Base-by-base conservation (phyloP, 2,888 invertebrate genomes). In the Agapetus fuscipes region DNA sequence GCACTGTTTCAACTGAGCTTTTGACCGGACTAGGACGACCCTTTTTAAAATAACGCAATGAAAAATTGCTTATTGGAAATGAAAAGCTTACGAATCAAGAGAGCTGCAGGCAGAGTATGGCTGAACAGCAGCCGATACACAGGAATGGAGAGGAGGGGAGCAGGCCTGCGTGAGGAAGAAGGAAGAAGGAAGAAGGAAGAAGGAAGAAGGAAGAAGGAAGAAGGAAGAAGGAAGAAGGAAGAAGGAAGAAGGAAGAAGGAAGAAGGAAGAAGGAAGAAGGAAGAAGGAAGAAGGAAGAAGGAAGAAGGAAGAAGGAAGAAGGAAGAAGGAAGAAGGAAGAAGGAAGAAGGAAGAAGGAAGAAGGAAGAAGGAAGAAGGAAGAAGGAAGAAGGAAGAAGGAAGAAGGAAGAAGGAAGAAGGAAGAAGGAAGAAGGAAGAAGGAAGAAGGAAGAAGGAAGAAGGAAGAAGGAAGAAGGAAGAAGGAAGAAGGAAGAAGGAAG, bases 101-200 rank as follows among this genome's bases (percentile, higher is more conserved):
- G n/a, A n/a, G n/a, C n/a, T n/a, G n/a, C n/a, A n/a, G n/a, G n/a
- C n/a, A n/a, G n/a, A n/a, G n/a, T n/a, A n/a, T n/a, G n/a, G n/a
- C n/a, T n/a, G n/a, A n/a, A n/a, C n/a, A n/a, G n/a, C n/a, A n/a
- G n/a, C n/a, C n/a, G n/a, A n/a, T n/a, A n/a, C n/a, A n/a, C n/a
- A n/a, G n/a, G n/a, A n/a, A n/a, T n/a, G n/a, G n/a, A n/a, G n/a
- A n/a, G n/a, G n/a, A n/a, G n/a, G n/a, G n/a, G n/a, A n/a, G n/a
- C n/a, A n/a, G n/a, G n/a, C n/a, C n/a, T n/a, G n/a, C n/a, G n/a
- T n/a, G n/a, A 10, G 41, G 37, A 41, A 30, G 41, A 39, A 17
- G 41, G 38, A 39, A 30, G 37, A 30, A 39, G 38, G 37, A 30
- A 39, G 41, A 29, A 29, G 41, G 38, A 30, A 29, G 41, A 39